Percentiles rank a stretch among this genome's conserved stretches.
These are phyloP conservation scores for Geophilus truncorum DNA, from an alignment of 2,888 invertebrate species.

Conservation along the genomic window DNA sequence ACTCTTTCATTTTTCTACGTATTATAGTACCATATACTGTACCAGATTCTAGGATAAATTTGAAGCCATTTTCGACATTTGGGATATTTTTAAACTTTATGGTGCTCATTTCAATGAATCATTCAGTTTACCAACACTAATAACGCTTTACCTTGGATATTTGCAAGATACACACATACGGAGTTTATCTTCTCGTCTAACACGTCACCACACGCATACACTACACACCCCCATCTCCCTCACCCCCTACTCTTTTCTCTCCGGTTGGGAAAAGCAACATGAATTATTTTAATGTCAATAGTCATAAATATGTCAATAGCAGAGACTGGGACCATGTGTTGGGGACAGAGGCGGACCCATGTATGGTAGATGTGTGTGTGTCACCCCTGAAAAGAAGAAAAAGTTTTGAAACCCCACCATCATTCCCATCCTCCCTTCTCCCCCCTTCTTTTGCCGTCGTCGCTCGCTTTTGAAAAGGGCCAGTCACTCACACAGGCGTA, in stretches of 20 bases:
- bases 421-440: background rate
- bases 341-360: background rate
- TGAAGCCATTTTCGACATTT: too few species aligned
- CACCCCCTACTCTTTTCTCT: background rate
- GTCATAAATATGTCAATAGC: conserved; percentile 33
- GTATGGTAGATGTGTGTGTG: background rate
- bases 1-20: background rate
- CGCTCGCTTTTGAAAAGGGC: conserved; percentile 22
- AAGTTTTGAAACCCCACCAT: background rate
- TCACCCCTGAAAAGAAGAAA: conserved; percentile 25
- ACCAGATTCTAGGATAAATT: too few species aligned
- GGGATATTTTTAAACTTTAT: too few species aligned
- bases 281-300: conserved; percentile 34
- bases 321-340: conserved; percentile 31
- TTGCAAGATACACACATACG: background rate
- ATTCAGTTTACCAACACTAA: too few species aligned
- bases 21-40: too few species aligned
- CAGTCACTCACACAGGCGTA: background rate
- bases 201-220: background rate
- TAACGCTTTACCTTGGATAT: too few species aligned
- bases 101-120: too few species aligned
- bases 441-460: conserved; percentile 25
- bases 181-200: background rate
- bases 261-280: background rate
- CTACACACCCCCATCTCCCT: background rate